Evolutionary conservation across 2,113 vertebrate species (phyloP).

Genomic region (Ammodytes marinus): DNA sequence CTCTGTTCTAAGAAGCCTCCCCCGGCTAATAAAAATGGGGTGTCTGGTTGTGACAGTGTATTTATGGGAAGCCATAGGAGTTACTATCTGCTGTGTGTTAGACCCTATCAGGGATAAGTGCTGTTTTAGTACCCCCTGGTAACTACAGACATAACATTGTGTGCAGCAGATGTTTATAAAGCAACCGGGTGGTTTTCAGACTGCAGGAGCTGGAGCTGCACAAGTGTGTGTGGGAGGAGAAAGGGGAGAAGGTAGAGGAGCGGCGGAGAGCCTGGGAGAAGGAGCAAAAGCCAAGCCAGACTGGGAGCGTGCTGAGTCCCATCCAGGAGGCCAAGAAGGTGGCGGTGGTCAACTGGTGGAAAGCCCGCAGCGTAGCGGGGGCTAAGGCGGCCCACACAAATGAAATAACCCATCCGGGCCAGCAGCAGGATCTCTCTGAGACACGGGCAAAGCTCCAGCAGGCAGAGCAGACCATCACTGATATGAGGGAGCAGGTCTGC

Average conservation of each 20-base stretch:
- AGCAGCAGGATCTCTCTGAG: slow-evolving; percentile 40
- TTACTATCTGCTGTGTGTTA: slow-evolving; percentile 54
- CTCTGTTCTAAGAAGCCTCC: slow-evolving; percentile 62
- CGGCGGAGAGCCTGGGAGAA: slow-evolving; percentile 63
- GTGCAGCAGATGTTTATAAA: slow-evolving; percentile 75
- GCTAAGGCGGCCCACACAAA: slow-evolving; percentile 41
- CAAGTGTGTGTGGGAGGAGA: slow-evolving; percentile 75
- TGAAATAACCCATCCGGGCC: slow-evolving; percentile 5
- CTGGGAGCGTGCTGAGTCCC: slow-evolving; percentile 40
- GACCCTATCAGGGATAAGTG: slow-evolving; percentile 69
- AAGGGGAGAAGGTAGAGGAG: slow-evolving; percentile 77
- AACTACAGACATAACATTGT: slow-evolving; percentile 68
- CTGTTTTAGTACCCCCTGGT: slow-evolving; percentile 76
- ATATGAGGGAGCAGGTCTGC: slow-evolving; percentile 72
- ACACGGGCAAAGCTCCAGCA: slow-evolving; percentile 58
- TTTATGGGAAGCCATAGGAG: slow-evolving; percentile 61
- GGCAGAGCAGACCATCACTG: slow-evolving; percentile 65
- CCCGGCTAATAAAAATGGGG: slow-evolving; percentile 65
- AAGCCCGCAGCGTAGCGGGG: slow-evolving; percentile 63
- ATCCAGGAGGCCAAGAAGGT: slow-evolving; percentile 72
- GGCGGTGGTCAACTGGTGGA: slow-evolving; percentile 79
- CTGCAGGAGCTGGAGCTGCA: slow-evolving; percentile 82
- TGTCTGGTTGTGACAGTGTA: slow-evolving; percentile 64
- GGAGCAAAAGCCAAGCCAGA: slow-evolving; percentile 67
- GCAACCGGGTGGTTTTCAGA: slow-evolving; percentile 76